Evolutionary conservation across 2,113 vertebrate species (phyloP).

Genomic region (Pelecanoides urinatrix): DNA sequence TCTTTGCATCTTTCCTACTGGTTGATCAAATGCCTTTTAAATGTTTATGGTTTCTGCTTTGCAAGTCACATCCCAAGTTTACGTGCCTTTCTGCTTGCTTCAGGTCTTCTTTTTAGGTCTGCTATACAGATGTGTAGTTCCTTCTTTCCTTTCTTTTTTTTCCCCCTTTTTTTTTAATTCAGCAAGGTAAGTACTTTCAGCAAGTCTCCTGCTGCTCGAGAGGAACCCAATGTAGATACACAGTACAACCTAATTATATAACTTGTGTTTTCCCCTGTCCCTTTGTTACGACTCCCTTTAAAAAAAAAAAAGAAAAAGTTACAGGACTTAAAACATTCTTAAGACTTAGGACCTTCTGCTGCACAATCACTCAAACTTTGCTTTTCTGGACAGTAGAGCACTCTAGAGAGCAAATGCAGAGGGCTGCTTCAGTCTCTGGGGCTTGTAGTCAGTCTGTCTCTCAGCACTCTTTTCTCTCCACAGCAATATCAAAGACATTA

Average conservation of each 20-base stretch:
- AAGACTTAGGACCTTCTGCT: background rate
- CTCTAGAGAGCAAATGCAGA: background rate
- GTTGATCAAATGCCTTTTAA: background rate
- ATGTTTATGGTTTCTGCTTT: background rate
- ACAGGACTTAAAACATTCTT: background rate
- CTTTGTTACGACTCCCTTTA: background rate
- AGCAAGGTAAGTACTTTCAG: background rate
- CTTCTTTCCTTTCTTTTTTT: too few species aligned
- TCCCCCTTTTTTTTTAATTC: background rate
- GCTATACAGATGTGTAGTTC: background rate
- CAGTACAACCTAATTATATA: background rate
- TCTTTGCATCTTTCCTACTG: background rate
- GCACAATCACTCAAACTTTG: background rate
- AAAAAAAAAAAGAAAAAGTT: background rate
- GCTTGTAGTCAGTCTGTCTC: background rate
- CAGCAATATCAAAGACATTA: constrained; percentile 86
- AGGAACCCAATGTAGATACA: background rate
- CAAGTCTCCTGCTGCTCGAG: background rate
- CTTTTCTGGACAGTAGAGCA: accelerated
- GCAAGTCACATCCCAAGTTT: background rate
- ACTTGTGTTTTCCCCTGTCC: background rate
- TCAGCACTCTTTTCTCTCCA: background rate
- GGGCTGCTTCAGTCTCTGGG: background rate
- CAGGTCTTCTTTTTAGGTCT: background rate
- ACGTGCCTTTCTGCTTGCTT: background rate